A percentile compares a stretch with the other conserved stretches of the same genome.
Conservation (phyloP, 2,797 vertebrate genomes). For the Novumbra hubbsi region DNA sequence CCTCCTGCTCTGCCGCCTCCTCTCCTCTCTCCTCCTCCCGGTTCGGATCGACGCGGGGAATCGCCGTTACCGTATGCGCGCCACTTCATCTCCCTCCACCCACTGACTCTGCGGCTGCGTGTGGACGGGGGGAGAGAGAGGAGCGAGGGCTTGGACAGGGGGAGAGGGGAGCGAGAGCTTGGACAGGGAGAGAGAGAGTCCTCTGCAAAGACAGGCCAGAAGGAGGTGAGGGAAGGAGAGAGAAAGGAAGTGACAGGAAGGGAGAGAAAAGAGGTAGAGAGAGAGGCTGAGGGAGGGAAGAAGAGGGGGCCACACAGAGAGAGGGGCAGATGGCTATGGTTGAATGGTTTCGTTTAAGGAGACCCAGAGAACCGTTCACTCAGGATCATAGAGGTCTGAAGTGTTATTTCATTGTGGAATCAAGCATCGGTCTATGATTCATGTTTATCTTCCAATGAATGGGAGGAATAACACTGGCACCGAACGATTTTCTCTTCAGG, state of each 20-base stretch:
- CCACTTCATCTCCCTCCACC: conserved; percentile 15
- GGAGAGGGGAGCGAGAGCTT: background rate
- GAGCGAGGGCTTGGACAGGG: background rate
- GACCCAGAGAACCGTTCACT: background rate
- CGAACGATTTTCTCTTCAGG: background rate
- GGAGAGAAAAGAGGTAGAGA: background rate
- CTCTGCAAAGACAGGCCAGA: no score
- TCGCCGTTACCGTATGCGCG: conserved; percentile 24
- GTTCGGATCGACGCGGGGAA: conserved; percentile 26
- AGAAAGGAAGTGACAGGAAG: no score
- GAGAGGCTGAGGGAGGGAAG: background rate
- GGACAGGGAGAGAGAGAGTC: background rate
- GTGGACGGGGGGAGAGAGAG: background rate
- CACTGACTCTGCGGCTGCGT: background rate
- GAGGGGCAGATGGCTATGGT: background rate
- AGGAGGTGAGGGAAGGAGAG: no score
- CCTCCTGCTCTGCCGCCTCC: background rate
- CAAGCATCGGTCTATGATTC: background rate
- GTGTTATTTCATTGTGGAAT: conserved; percentile 3
- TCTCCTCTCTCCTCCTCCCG: background rate
- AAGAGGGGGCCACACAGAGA: background rate
- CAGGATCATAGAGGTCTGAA: background rate
- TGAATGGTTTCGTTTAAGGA: background rate
- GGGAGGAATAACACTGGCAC: background rate
- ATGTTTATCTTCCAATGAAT: conserved; percentile 4